Conservation (phyloP, 1,140 invertebrate genomes). For the Lucilia sericata region DNA sequence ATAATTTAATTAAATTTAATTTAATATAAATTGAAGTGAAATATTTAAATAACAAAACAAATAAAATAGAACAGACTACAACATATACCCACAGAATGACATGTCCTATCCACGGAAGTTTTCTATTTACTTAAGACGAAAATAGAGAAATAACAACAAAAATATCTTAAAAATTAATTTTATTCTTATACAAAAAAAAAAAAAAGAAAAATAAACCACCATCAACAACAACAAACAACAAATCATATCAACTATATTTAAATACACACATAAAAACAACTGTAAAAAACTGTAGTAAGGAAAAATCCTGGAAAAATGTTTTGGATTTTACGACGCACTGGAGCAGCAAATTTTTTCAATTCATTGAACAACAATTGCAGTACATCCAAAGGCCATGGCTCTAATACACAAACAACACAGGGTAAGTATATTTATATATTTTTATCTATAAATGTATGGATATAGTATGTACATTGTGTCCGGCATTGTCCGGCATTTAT, state of each 20-base stretch:
- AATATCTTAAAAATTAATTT: no score
- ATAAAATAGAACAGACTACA: background rate
- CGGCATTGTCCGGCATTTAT: no score
- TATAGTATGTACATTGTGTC: no score
- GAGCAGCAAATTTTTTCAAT: slow-evolving; percentile 66
- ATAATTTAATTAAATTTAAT: background rate
- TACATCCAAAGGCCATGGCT: slow-evolving; percentile 57
- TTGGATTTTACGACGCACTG: slow-evolving; percentile 67
- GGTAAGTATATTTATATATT: slow-evolving; percentile 47
- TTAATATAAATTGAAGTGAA: background rate
- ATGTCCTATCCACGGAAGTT: no score
- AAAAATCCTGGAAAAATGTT: slow-evolving; percentile 55
- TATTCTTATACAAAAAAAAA: background rate
- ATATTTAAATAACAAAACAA: background rate
- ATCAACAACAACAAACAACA: slow-evolving; percentile 17
- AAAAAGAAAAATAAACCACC: slow-evolving; percentile 10
- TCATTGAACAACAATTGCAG: slow-evolving; percentile 67
- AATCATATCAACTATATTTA: slow-evolving; percentile 36
- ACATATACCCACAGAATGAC: no score
- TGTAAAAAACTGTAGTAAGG: background rate
- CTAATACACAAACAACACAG: slow-evolving; percentile 50
- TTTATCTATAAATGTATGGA: no score
- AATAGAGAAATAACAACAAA: no score
- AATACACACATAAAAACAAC: background rate
- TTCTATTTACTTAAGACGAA: no score